Base-by-base conservation (phyloP, 2,113 vertebrate species). In the Rhinichthys klamathensis region DNA sequence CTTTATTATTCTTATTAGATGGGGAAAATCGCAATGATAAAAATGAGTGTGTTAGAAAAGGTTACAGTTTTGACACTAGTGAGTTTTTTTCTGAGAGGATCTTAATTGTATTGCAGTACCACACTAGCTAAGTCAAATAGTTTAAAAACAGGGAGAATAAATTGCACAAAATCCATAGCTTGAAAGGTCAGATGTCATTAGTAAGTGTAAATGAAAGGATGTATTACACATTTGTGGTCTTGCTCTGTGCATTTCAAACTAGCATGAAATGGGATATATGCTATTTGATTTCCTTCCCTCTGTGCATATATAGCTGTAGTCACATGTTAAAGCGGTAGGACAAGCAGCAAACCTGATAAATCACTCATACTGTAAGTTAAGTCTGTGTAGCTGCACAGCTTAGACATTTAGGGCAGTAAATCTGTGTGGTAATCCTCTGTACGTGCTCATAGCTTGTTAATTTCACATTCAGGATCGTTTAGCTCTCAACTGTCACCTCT, bases 211-310 rank as follows among this genome's bases (percentile, higher is more conserved):
- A 73, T 15, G 23, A 73, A 73, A 38, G 9, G 9, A 73, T 70
- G 41, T 11, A 25, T 73, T 73, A 16, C 44, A 56, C 70, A 82
- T 78, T 77, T 72, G 44, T 21, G 10, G 27, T 27, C 72, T 65
- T 35, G 41, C 54, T 30, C 73, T 69, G 49, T 35, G 44, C 27
- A 65, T 23, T 25, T 60, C 38, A 63, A 38, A 32, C 32, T 18
- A 30, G 38, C 63, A 6, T 63, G 70, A 80, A 83, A 88, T 51
- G 21, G 38, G 54, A 87, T 63, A 82, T 25, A 12, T 63, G 41
- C 41, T 44, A 82, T 87, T 61, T 82, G 84, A 70, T 85, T 85
- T 87, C 76, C 32, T 49, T 27, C 4, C 38, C 56, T 51, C 8
- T n/a, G 35, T 54, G 41, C 60, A 84, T 80, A 54, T 80, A 73